Evolutionary conservation across 1,140 invertebrate species (phyloP), one percentile per base, ranked within the genome.

Genomic region (Micrasema minimum): DNA sequence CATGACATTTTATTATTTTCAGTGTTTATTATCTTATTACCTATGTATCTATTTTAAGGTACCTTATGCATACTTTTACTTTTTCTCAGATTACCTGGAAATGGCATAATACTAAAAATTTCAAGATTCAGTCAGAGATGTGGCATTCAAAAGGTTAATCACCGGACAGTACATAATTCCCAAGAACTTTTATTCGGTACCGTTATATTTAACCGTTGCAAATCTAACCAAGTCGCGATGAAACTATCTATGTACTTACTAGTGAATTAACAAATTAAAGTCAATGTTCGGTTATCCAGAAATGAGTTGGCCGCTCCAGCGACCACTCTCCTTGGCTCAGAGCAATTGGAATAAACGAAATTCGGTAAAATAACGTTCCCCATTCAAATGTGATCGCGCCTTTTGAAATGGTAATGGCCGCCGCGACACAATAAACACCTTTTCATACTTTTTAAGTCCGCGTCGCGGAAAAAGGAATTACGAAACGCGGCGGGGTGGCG

Each of bases 391-490:
- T 69, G 72, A 74, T 74, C 72, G 65, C 48, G 73, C 59, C 73
- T 75, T 75, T 75, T 75, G 66, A 75, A 71, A 75, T 75, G 73
- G 69, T 75, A 75, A 75, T 75, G 46, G 62, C 61, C 70, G 59
- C 73, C 20, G 65, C 23, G 73, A 74, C 73, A 74, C 68, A 72
- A 75, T 72, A 72, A 69, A 72, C 69, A 65, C 66, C 66, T 64
- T 62, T 71, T 72, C 73, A 72, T 69, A 75, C 73, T 75, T 75
- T 75, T 75, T 75, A 75, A 75, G 73, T 70, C 53, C 46, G 65
- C 53, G 57, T 22, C 57, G 57, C 23, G 55, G 65, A 68, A 71
- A 71, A 72, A 43, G 70, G 73, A 75, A 75, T 75, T 75, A 75
- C 72, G 46, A 35, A 38, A 35, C n/a, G 14, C 61, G 69, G 51